Conservation (phyloP, 2,888 invertebrate species). For the Cabera pusaria region DNA sequence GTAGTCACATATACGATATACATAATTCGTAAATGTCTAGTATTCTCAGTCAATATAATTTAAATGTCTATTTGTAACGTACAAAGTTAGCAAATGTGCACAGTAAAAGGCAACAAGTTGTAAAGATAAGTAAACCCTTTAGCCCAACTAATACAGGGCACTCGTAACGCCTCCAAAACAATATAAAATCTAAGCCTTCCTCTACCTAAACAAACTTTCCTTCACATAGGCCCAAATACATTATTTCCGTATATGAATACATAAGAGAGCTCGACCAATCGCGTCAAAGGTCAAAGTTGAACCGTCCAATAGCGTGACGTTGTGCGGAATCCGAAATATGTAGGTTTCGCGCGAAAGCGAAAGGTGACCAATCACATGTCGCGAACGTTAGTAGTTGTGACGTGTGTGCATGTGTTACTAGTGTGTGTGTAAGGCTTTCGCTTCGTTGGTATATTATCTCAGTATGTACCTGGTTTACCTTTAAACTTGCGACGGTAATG, state of each 20-base stretch:
- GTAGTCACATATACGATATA: no score
- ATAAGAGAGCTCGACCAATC: constrained; percentile 52
- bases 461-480: constrained; percentile 13
- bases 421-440: constrained; percentile 37
- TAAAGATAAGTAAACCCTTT: no score
- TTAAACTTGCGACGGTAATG: constrained; percentile 14
- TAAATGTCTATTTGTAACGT: no score
- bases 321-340: constrained; percentile 71
- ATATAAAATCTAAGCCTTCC: constrained; percentile 31
- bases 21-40: no score
- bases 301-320: constrained; percentile 57
- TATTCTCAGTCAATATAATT: no score
- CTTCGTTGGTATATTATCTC: constrained; percentile 25
- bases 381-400: constrained; percentile 49
- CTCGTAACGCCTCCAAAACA: constrained; percentile 30
- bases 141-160: not conserved
- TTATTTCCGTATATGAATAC: constrained; percentile 34
- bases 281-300: constrained; percentile 66
- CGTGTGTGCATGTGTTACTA: constrained; percentile 44
- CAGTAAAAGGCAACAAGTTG: no score
- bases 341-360: constrained; percentile 75
- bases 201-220: constrained; percentile 29
- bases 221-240: constrained; percentile 29
- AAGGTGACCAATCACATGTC: constrained; percentile 68
- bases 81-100: not conserved